Evolutionary conservation across 2,113 vertebrate species (phyloP).

Genomic region (Brachionichthys hirsutus): DNA sequence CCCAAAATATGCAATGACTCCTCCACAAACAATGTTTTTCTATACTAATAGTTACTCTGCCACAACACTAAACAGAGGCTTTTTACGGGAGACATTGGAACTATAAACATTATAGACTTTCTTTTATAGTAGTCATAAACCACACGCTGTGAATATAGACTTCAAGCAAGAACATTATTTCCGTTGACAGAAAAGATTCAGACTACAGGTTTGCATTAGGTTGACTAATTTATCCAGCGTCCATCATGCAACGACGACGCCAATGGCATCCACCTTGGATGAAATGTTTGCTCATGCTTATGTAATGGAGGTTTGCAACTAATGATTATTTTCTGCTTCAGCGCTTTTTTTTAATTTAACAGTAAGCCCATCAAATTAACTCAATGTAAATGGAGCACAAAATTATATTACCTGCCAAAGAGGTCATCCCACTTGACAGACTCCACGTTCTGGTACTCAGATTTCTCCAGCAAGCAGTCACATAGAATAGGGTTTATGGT

Average conservation of each 20-base stretch:
- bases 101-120: too few relatives aligned
- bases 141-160: neutral
- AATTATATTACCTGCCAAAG: conserved; percentile 82
- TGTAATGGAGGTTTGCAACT: neutral
- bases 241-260: neutral
- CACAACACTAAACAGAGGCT: neutral
- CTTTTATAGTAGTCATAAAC: too few relatives aligned
- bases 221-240: neutral
- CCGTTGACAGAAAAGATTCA: neutral
- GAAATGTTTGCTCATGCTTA: neutral
- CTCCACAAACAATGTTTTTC: neutral
- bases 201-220: neutral
- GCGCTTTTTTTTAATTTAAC: too few relatives aligned
- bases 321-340: too few relatives aligned
- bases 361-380: too few relatives aligned
- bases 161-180: neutral
- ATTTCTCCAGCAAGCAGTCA: conserved; percentile 91
- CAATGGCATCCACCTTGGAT: neutral
- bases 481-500: conserved; percentile 86
- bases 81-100: too few relatives aligned
- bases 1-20: neutral
- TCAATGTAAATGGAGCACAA: neutral
- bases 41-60: neutral
- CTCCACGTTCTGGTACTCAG: conserved; percentile 83
- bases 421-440: conserved; percentile 91